These are phyloP conservation scores for Artibeus lituratus DNA, from an alignment of 2,797 vertebrate species.

Conservation along the genomic window DNA sequence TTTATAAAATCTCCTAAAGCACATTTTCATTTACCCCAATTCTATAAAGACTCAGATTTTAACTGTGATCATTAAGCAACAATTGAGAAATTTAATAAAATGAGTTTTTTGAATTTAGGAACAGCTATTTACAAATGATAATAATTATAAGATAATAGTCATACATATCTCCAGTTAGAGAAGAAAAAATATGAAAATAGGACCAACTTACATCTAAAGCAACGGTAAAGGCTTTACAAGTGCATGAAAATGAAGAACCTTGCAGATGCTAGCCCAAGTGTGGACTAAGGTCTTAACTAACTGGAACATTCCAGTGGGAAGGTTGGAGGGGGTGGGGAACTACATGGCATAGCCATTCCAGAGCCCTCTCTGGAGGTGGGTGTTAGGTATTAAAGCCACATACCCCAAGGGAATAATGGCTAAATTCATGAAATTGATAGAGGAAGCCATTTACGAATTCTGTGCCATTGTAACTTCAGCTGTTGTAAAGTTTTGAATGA, in stretches of 20 bases:
- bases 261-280: background rate
- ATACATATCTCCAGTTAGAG: background rate
- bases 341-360: background rate
- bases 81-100: slow-evolving; percentile 19
- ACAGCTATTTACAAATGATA: background rate
- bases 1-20: background rate
- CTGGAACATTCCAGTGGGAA: background rate
- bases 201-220: background rate
- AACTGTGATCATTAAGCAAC: background rate
- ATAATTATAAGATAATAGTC: background rate
- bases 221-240: background rate
- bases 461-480: background rate
- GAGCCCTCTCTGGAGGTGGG: background rate
- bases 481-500: background rate
- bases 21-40: slow-evolving; percentile 1
- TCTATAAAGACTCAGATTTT: background rate
- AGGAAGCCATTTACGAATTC: background rate
- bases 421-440: background rate
- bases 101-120: background rate
- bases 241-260: background rate
- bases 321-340: too few species aligned
- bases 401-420: background rate
- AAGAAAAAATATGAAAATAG: background rate
- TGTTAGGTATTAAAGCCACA: background rate
- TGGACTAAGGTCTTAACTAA: background rate